These are phyloP conservation scores for Psilanteris sp. DNA, from an alignment of 1,140 invertebrate genomes.

Conservation along the genomic window DNA sequence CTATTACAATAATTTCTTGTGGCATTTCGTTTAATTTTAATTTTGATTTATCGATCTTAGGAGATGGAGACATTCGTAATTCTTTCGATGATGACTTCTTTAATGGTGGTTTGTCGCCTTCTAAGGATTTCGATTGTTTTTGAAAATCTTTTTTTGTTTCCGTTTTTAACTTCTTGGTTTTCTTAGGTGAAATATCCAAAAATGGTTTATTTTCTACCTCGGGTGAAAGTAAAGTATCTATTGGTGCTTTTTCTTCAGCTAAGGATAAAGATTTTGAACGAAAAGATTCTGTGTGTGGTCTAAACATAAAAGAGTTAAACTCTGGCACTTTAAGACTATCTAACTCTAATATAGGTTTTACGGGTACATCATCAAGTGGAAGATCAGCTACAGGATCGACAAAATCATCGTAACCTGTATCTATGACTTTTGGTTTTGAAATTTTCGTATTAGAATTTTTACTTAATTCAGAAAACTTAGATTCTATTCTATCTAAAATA, in stretches of 20 bases:
- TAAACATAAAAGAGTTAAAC: slow-evolving; percentile 76
- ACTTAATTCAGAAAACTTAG: slow-evolving; percentile 71
- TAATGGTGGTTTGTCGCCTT: slow-evolving; percentile 76
- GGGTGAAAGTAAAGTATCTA: slow-evolving; percentile 76
- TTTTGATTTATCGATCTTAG: slow-evolving; percentile 77
- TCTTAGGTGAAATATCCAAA: slow-evolving; percentile 75
- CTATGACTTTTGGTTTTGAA: slow-evolving; percentile 74
- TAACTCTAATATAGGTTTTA: slow-evolving; percentile 76
- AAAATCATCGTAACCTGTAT: slow-evolving; percentile 78
- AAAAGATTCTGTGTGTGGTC: slow-evolving; percentile 75
- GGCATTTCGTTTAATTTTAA: slow-evolving; percentile 78
- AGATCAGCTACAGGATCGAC: slow-evolving; percentile 78
- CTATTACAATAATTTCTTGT: slow-evolving; percentile 79
- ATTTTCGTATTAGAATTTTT: slow-evolving; percentile 70
- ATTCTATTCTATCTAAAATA: slow-evolving; percentile 77
- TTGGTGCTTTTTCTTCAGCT: slow-evolving; percentile 78
- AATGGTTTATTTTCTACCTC: slow-evolving; percentile 77
- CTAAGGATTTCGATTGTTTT: slow-evolving; percentile 78
- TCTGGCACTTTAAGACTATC: slow-evolving; percentile 78
- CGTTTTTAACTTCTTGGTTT: slow-evolving; percentile 69
- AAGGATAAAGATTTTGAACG: slow-evolving; percentile 76
- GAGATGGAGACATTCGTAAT: slow-evolving; percentile 68
- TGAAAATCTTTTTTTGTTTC: slow-evolving; percentile 77
- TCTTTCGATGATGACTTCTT: slow-evolving; percentile 75
- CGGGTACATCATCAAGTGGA: slow-evolving; percentile 77